Percentiles rank a stretch among this genome's conserved stretches.
These are phyloP conservation scores for Limnephilus marmoratus DNA, from an alignment of 2,888 invertebrate species.

Conservation along the genomic window DNA sequence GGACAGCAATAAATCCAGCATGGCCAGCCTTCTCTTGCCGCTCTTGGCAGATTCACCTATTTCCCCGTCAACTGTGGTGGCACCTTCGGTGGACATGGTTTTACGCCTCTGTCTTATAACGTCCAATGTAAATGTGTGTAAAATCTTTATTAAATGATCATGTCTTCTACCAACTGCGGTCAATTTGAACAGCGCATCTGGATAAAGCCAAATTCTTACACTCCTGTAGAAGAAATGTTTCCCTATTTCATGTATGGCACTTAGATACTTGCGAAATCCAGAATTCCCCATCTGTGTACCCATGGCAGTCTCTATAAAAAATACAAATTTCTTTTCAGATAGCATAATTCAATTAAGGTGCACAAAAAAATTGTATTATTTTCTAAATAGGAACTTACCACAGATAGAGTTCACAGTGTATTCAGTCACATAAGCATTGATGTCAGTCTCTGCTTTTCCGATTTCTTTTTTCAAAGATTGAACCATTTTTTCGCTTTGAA, in stretches of 20 bases:
- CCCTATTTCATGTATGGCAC: conserved; percentile 75
- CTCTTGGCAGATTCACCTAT: conserved; percentile 6
- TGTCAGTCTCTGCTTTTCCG: conserved; percentile 69
- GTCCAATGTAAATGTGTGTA: conserved; percentile 53
- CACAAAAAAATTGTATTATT: neutral
- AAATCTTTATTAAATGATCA: conserved; percentile 68
- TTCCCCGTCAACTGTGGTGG: neutral
- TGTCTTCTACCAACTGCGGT: conserved; percentile 75
- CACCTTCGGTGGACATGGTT: neutral
- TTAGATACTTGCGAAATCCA: conserved; percentile 77
- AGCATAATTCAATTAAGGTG: neutral
- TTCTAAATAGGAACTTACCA: conserved; percentile 70
- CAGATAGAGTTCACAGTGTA: conserved; percentile 77
- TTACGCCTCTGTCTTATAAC: conserved; percentile 53
- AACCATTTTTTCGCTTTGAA: conserved; percentile 70
- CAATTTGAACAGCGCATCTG: conserved; percentile 75
- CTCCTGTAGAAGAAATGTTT: conserved; percentile 70
- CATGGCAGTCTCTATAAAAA: conserved; percentile 83
- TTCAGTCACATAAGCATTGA: conserved; percentile 74
- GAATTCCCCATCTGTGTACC: conserved; percentile 79
- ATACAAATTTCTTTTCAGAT: conserved; percentile 10
- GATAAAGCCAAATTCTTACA: conserved; percentile 78
- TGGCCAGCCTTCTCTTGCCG: conserved; percentile 77
- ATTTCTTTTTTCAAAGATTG: conserved; percentile 68
- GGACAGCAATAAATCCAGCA: conserved; percentile 81